Evolutionary conservation across 2,888 invertebrate species (phyloP), one percentile per base, ranked within the genome.

Genomic region (Augochlorella aurata): DNA sequence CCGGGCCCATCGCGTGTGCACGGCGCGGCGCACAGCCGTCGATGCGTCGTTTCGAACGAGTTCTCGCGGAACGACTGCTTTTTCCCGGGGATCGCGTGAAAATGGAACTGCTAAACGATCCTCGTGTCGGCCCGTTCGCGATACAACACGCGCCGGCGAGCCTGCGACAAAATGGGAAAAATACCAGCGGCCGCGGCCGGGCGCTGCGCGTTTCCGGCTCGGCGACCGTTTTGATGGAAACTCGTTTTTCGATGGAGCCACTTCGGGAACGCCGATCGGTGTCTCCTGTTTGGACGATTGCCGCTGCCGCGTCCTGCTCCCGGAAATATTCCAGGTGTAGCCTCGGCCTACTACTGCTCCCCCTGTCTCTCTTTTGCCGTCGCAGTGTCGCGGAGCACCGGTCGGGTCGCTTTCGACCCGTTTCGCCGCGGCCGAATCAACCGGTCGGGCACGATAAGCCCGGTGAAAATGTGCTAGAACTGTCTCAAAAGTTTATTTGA

Each of bases 61-160:
- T 66, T 50, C 49, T 14, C 67, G 45, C 16, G 21, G 44, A 50
- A 67, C 61, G 44, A 44, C 50, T 61, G 71, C 21, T 58, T 54
- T 61, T 74, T 69, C 45, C 24, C 44, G 68, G 9, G 61, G 61
- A 16, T 68, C 58, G 61, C 77, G 67, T 3, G 58, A 65, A 69
- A 69, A 63, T 52, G 63, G 24, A 29, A 44, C 24, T 38, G 52
- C 50, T 67, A 65, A 79, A 79, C 69, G 69, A 65, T n/a, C 18
- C 49, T 49, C 52, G 74, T 54, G 61, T 54, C 69, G 21, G n/a
- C n/a, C 18, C 38, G n/a, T 45, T 69, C 66, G 50, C 54, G 68
- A 21, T 45, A 50, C 66, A 45, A 65, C 38, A 38, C n/a, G 47
- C 14, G 29, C 14, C 0, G n/a, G 50, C 47, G 10, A 49, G 47